Evolutionary conservation across 2,797 vertebrate genomes (phyloP).

Genomic region (Myotis myotis): DNA sequence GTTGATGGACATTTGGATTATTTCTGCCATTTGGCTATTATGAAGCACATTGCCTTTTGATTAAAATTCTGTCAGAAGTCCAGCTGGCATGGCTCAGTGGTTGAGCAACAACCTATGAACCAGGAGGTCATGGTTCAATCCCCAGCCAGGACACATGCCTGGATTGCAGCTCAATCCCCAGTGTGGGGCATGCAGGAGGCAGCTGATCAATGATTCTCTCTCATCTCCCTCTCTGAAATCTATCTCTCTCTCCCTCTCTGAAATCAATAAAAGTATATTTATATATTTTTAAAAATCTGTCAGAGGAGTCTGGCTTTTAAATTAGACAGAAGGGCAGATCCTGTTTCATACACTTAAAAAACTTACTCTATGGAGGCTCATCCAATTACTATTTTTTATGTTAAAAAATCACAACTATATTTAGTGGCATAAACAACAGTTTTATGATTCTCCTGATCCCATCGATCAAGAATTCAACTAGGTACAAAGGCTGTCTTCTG

Average conservation of each 20-base stretch:
- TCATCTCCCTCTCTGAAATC: no score
- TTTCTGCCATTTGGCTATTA: neutral
- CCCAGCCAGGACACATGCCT: no score
- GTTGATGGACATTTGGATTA: neutral
- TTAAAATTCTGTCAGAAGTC: neutral
- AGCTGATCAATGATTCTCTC: no score
- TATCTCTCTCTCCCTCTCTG: no score
- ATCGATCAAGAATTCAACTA: neutral
- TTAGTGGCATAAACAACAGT: neutral
- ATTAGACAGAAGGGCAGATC: neutral
- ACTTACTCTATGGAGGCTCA: neutral
- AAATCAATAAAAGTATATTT: no score
- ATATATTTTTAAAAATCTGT: neutral
- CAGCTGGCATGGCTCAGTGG: no score
- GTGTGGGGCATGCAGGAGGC: no score
- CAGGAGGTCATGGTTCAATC: no score
- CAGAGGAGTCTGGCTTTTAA: neutral
- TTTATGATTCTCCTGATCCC: neutral
- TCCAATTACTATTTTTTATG: neutral
- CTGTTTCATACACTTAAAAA: neutral
- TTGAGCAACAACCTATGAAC: no score
- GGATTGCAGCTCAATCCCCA: no score
- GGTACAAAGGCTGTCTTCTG: neutral
- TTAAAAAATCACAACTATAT: neutral
- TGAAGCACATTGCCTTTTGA: neutral